Evolutionary conservation across 2,888 invertebrate species (phyloP), one percentile per base, ranked within the genome.

Genomic region (Leptopilina drosophilae): DNA sequence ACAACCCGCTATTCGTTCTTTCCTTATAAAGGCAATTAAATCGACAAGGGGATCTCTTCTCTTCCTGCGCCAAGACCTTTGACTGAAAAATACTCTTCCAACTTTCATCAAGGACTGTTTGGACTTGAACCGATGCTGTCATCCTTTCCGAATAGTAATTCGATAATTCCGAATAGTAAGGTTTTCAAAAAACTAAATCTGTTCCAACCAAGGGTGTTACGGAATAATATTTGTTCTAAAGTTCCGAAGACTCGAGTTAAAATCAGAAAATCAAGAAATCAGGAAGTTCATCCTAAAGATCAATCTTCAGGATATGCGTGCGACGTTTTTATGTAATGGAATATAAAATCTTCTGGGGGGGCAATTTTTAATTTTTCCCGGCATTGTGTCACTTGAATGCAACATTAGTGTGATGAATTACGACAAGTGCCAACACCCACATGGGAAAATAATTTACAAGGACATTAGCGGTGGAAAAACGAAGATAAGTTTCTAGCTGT

Each of bases 1-100:
- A 80, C 81, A 82, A 82, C 82, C 80, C 73, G 73, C 73, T 73
- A 73, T 73, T 73, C 73, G 56, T 33, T 73, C 73, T 56, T 49
- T 73, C 73, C 73, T 73, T 56, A 56, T 73, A 73, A 33, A 56
- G 56, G 53, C 69, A 73, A 73, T 73, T 73, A 73, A 73, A 76
- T 76, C 76, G 76, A 76, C 64, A 64, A 56, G 76, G 62, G 62
- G 56, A 20, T 20, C 20, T 69, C 26, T 73, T 40, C 64, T 64
- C 69, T 73, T 73, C 33, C 56, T 73, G 20, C 56, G 20, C 56
- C 33, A 26, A 33, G 53, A 73, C 26, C 53, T 73, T 26, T 33
- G 33, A 14, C 62, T 9, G 9, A 62, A 62, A 62, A 62, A 62
- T 9, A 62, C 20, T 7, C 9, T 15, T 49, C 20, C 15, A 20